These are phyloP conservation scores for Ploceus nigricollis DNA, from an alignment of 2,113 vertebrate genomes.

Conservation along the genomic window DNA sequence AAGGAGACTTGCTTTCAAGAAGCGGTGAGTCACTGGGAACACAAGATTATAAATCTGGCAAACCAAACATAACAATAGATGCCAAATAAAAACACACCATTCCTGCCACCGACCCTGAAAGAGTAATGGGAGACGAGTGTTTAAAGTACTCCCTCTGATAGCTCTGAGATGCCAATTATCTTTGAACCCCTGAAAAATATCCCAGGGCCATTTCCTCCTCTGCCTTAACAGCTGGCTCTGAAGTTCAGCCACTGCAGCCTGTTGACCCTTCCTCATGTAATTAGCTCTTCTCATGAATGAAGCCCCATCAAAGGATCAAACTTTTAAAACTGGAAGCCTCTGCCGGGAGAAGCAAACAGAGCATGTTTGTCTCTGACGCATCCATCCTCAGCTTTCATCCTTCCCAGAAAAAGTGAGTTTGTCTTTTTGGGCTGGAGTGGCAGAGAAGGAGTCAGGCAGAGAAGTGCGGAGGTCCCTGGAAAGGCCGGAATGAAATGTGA, in stretches of 20 bases:
- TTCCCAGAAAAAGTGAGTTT: neutral
- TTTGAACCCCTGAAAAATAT: neutral
- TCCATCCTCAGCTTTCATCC: neutral
- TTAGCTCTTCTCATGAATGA: neutral
- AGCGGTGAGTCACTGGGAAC: conserved; percentile 42
- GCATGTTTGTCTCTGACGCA: neutral
- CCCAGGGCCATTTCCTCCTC: neutral
- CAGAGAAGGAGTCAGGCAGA: neutral
- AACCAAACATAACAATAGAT: neutral
- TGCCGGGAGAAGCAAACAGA: neutral
- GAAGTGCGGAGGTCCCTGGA: neutral
- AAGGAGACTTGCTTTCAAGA: conserved; percentile 25
- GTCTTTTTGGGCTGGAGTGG: neutral
- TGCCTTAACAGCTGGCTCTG: neutral
- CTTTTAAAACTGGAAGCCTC: neutral
- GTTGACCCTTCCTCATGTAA: neutral
- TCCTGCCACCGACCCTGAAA: neutral
- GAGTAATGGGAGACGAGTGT: neutral
- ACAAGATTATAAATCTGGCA: neutral
- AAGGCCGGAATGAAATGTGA: conserved; percentile 4
- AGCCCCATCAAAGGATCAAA: neutral
- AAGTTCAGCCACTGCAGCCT: neutral
- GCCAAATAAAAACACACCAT: conserved; percentile 16
- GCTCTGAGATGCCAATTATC: neutral
- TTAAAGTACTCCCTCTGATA: neutral